Evolutionary conservation across 2,113 vertebrate species (phyloP), one percentile per base, ranked within the genome.

Genomic region (Daphoenositta chrysoptera): DNA sequence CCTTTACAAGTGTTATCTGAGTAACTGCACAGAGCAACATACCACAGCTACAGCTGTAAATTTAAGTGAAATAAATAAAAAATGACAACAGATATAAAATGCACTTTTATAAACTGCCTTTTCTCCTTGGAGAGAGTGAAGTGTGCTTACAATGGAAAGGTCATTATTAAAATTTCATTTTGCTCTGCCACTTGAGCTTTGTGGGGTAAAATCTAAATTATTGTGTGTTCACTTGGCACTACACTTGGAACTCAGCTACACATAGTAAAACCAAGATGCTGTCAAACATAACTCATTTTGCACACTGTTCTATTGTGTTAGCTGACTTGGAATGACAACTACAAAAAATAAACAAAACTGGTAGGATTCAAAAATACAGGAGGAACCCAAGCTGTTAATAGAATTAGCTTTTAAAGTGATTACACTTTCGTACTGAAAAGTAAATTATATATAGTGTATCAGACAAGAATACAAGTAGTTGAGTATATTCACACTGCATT

Each of bases 21-120:
- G 13, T 37, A 48, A 28, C 54, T 21, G 31, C 22, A 21, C 24
- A 28, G 53, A 80, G 63, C 40, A 40, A 40, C 37, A 45, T 19
- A 28, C 2, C 28, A 20, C 23, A 31, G 33, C 48, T 47, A 30
- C 0, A 40, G 65, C 0, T 5, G 2, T 24, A 31, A 54, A 39
- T 40, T 31, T 11, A 24, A 45, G 40, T 31, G 45, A 69, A 79
- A 45, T 11, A 73, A 83, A 64, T 8, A 15, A 19, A 65, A 89
- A 70, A n/a, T 13, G 6, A 66, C 21, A 66, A 14, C 11, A 19
- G 26, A 21, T 33, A 48, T 6, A 83, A 86, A 85, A 77, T 15
- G 3, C 26, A 13, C 40, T 63, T 66, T 51, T 51, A 70, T 10
- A 51, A 83, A 77, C 39, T 44, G 12, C 17, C 33, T 69, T 83